Evolutionary conservation across 1,140 invertebrate species (phyloP).

Genomic region (Neodiprion fabricii): DNA sequence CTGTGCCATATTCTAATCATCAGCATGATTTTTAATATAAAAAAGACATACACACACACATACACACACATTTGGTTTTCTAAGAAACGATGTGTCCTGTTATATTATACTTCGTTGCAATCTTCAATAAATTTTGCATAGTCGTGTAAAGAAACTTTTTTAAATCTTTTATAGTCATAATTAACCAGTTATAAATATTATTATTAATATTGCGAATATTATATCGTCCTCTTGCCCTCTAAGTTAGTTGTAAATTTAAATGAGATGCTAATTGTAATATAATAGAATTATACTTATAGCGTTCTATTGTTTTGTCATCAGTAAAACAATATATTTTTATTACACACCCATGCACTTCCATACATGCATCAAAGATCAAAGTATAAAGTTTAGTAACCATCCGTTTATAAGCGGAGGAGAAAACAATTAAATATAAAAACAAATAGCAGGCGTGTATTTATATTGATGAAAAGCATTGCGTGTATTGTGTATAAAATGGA

Average conservation of each 20-base stretch:
- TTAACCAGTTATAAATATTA: not conserved
- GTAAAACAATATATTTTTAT: not conserved
- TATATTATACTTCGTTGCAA: not conserved
- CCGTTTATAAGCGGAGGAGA: too few species aligned
- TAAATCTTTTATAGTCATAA: not conserved
- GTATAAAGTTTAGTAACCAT: too few species aligned
- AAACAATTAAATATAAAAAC: too few species aligned
- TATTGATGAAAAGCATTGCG: not conserved
- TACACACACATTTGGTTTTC: not conserved
- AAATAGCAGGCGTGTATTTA: not conserved
- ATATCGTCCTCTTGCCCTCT: not conserved
- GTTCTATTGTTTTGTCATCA: not conserved
- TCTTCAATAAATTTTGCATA: not conserved
- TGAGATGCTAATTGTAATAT: not conserved
- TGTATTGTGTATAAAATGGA: not conserved
- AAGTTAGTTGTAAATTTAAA: not conserved
- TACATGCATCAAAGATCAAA: too few species aligned
- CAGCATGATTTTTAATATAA: not conserved
- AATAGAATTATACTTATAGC: not conserved
- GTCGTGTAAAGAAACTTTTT: not conserved
- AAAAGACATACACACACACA: not conserved
- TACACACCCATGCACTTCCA: not conserved
- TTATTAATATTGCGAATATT: not conserved
- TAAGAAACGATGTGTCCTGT: not conserved
- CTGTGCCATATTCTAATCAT: not conserved